A percentile compares a stretch with the other conserved stretches of the same genome.
Evolutionary conservation across 2,797 vertebrate species (phyloP).

Genomic region (Ptychadena robeensis): DNA sequence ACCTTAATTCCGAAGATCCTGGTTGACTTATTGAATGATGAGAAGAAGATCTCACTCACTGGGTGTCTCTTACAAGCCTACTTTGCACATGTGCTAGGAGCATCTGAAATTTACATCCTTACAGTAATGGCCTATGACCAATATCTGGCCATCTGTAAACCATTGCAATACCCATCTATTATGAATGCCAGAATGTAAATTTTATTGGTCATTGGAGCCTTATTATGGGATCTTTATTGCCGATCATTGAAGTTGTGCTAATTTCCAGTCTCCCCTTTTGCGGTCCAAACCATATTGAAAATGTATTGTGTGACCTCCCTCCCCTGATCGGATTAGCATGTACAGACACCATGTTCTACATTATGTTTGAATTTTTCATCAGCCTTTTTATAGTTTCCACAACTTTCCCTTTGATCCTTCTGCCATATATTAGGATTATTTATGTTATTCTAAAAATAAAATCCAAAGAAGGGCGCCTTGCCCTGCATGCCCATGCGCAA

Average conservation of each 20-base stretch:
- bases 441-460: slow-evolving; percentile 68
- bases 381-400: slow-evolving; percentile 69
- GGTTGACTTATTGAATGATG: slow-evolving; percentile 61
- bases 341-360: slow-evolving; percentile 64
- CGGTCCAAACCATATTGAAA: slow-evolving; percentile 70
- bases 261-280: slow-evolving; percentile 76
- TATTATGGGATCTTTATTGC: slow-evolving; percentile 61
- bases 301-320: slow-evolving; percentile 79
- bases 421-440: slow-evolving; percentile 74
- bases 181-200: slow-evolving; percentile 64
- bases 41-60: slow-evolving; percentile 66
- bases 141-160: slow-evolving; percentile 66
- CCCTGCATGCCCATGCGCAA: no score
- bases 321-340: slow-evolving; percentile 68
- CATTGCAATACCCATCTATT: slow-evolving; percentile 59
- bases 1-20: slow-evolving; percentile 67
- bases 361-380: slow-evolving; percentile 68
- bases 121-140: slow-evolving; percentile 69
- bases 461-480: slow-evolving; percentile 61
- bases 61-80: slow-evolving; percentile 69
- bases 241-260: slow-evolving; percentile 66
- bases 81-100: slow-evolving; percentile 66
- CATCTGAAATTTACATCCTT: slow-evolving; percentile 65
- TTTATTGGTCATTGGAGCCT: slow-evolving; percentile 64
- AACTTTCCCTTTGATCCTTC: slow-evolving; percentile 64